These are phyloP conservation scores for Leptinotarsa texana DNA, from an alignment of 1,140 invertebrate species.

Conservation along the genomic window DNA sequence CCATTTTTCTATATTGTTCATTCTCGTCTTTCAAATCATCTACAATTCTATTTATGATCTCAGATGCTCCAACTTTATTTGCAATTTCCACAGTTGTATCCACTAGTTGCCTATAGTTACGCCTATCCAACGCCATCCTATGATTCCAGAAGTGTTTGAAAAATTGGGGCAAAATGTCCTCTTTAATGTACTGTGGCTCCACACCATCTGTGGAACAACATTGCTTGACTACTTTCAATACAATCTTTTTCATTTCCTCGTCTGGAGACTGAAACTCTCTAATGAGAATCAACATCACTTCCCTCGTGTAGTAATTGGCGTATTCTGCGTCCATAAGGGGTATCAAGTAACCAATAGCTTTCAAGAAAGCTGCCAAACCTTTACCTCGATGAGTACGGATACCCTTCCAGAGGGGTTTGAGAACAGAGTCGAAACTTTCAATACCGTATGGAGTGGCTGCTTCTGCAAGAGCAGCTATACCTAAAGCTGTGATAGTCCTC, in stretches of 20 bases:
- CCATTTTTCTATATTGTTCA: slow-evolving; percentile 99
- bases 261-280: slow-evolving; percentile 99
- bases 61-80: slow-evolving; percentile 97
- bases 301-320: slow-evolving; percentile 98
- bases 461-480: slow-evolving; percentile 96
- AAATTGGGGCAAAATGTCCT: slow-evolving; percentile 98
- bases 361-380: slow-evolving; percentile 97
- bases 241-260: slow-evolving; percentile 99
- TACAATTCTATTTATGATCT: slow-evolving; percentile 98
- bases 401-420: slow-evolving; percentile 98
- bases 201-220: slow-evolving; percentile 99
- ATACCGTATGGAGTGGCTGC: slow-evolving; percentile 99
- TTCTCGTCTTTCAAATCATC: slow-evolving; percentile 99
- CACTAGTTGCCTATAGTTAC: slow-evolving; percentile 97
- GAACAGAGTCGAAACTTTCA: slow-evolving; percentile 98
- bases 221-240: slow-evolving; percentile 99
- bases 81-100: slow-evolving; percentile 99
- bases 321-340: slow-evolving; percentile 99
- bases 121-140: slow-evolving; percentile 95
- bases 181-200: slow-evolving; percentile 98
- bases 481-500: slow-evolving; percentile 96
- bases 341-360: slow-evolving; percentile 99
- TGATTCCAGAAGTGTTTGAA: slow-evolving; percentile 99
- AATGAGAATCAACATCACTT: slow-evolving; percentile 99
- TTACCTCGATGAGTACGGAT: slow-evolving; percentile 97